Percentiles rank a stretch among this genome's conserved stretches.
phyloP scores from a whole-genome alignment of 2,113 vertebrate genomes.

The Butastur rufipennis region DNA sequence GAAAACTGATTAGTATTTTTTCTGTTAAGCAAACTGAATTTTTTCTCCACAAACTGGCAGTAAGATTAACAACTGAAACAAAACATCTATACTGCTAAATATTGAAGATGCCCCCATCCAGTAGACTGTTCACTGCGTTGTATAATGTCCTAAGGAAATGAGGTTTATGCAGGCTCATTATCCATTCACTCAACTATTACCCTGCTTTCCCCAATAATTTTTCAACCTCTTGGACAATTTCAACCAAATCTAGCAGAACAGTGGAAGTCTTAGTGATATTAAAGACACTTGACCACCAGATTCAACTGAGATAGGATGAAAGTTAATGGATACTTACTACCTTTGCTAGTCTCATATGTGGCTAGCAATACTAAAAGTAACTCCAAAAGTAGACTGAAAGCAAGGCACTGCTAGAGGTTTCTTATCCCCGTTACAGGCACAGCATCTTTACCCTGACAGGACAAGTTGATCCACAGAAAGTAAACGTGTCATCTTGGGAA shows the following conservation, averaged over 20 bases:
- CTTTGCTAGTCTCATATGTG: neutral
- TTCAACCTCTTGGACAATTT: neutral
- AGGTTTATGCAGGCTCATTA: neutral
- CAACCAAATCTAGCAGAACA: neutral
- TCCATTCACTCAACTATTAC: neutral
- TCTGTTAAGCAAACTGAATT: neutral
- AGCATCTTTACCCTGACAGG: neutral
- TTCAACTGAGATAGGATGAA: neutral
- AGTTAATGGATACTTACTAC: neutral
- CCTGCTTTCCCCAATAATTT: neutral
- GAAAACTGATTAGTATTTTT: neutral
- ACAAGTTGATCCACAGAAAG: neutral
- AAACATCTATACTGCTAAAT: neutral
- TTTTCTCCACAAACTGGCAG: neutral
- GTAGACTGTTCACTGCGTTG: neutral
- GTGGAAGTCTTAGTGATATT: neutral
- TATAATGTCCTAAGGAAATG: neutral
- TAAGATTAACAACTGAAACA: neutral
- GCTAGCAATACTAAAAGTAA: neutral
- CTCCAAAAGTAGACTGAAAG: neutral
- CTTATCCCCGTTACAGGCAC: neutral
- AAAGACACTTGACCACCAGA: neutral
- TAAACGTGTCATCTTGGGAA: neutral
- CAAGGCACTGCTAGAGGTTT: neutral
- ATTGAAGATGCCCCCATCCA: neutral